Percentiles rank a stretch among this genome's conserved stretches.
phyloP scores from a whole-genome alignment of 2,113 vertebrate genomes.

The Ellobius talpinus region DNA sequence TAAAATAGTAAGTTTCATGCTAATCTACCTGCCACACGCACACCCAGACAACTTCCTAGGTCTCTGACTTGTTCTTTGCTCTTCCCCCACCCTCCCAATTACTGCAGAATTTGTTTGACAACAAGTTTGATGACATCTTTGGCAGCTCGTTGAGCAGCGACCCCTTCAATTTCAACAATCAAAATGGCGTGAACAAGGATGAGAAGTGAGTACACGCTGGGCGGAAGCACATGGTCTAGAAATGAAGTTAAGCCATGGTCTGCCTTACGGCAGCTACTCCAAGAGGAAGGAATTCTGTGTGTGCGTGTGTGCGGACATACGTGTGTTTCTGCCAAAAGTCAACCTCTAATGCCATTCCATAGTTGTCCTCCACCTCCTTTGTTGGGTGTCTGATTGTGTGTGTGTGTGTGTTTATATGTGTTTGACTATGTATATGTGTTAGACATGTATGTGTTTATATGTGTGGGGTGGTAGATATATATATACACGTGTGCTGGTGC shows the following conservation, averaged over 20 bases:
- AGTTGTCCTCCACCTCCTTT: no score
- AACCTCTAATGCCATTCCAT: no score
- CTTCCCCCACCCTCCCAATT: slow-evolving; percentile 9
- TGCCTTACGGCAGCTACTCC: rapidly evolving
- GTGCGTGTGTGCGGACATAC: not conserved
- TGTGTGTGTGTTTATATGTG: not conserved
- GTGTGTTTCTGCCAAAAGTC: no score
- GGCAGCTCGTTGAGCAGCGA: slow-evolving; percentile 93
- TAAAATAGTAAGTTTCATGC: not conserved
- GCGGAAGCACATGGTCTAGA: not conserved
- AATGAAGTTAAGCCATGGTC: not conserved
- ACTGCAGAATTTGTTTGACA: slow-evolving; percentile 91
- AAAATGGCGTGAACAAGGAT: slow-evolving; percentile 95
- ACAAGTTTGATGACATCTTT: slow-evolving; percentile 96
- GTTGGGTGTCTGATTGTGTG: not conserved
- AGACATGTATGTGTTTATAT: not conserved
- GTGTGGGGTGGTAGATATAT: not conserved
- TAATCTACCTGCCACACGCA: rapidly evolving
- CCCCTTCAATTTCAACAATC: slow-evolving; percentile 97
- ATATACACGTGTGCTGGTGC: not conserved
- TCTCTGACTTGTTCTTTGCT: slow-evolving; percentile 9
- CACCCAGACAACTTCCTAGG: not conserved
- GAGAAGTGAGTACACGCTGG: slow-evolving; percentile 91
- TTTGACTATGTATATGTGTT: not conserved
- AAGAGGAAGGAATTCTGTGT: not conserved